A percentile compares a stretch with the other conserved stretches of the same genome.
These are phyloP conservation scores for Aphelinus atriplicis DNA, from an alignment of 1,140 invertebrate species.

Conservation along the genomic window DNA sequence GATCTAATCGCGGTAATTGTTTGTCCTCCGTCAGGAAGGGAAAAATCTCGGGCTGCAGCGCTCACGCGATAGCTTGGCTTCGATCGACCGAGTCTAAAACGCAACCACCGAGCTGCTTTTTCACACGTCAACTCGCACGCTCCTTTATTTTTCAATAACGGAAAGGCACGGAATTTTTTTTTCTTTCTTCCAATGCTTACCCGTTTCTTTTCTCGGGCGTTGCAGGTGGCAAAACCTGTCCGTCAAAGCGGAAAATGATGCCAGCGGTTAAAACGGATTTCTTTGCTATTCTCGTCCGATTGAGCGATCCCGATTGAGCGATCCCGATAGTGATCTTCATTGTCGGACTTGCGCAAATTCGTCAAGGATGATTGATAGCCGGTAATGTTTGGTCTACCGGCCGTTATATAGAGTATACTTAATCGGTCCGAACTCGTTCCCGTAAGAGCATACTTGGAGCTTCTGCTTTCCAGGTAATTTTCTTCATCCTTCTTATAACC, in stretches of 20 bases:
- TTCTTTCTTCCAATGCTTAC: background rate
- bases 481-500: too few species aligned
- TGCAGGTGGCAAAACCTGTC: constrained; percentile 24
- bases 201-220: background rate
- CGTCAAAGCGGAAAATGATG: constrained; percentile 37
- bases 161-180: background rate
- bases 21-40: background rate
- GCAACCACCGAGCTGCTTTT: background rate
- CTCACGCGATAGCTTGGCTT: constrained; percentile 5
- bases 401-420: too few species aligned
- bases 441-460: too few species aligned
- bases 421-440: too few species aligned
- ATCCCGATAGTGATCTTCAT: too few species aligned
- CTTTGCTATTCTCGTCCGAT: too few species aligned
- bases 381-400: too few species aligned
- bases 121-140: constrained; percentile 7
- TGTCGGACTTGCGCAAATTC: too few species aligned
- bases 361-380: too few species aligned
- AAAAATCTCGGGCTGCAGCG: background rate
- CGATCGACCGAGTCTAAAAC: background rate
- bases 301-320: too few species aligned
- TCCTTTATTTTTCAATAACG: background rate
- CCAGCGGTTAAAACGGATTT: constrained; percentile 25
- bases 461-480: too few species aligned
- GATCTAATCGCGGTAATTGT: constrained; percentile 21